Percentiles rank a stretch among this genome's conserved stretches.
Evolutionary conservation across 2,113 vertebrate species (phyloP).

Genomic region (Rhadina sibilatrix): DNA sequence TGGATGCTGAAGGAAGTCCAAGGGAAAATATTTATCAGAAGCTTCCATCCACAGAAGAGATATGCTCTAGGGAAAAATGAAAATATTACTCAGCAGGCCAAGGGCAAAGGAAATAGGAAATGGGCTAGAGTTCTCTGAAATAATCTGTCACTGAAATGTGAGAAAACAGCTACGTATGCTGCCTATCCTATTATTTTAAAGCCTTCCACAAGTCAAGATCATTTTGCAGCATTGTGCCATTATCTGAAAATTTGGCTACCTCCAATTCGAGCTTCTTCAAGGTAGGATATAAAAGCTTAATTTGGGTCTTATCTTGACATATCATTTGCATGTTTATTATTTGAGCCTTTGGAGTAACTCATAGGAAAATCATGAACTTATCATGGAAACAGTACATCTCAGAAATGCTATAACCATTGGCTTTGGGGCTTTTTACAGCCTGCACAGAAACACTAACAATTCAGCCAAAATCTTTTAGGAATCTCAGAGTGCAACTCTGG

Average conservation of each 20-base stretch:
- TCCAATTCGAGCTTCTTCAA: neutral
- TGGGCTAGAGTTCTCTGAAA: slow-evolving; percentile 38
- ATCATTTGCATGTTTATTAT: slow-evolving; percentile 21
- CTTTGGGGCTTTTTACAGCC: neutral
- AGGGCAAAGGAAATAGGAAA: slow-evolving; percentile 65
- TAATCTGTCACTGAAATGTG: slow-evolving; percentile 40
- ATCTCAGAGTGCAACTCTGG: no score
- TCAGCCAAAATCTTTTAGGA: no score
- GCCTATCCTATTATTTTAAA: neutral
- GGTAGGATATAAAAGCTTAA: slow-evolving; percentile 19
- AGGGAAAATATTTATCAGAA: slow-evolving; percentile 60
- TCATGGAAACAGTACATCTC: slow-evolving; percentile 5
- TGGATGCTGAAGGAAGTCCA: slow-evolving; percentile 25
- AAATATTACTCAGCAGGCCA: slow-evolving; percentile 63
- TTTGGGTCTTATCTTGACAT: slow-evolving; percentile 16
- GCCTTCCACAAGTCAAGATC: neutral
- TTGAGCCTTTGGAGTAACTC: slow-evolving; percentile 6
- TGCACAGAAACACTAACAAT: neutral
- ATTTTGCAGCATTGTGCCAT: neutral
- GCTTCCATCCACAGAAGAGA: slow-evolving; percentile 54
- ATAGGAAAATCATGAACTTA: slow-evolving; percentile 15
- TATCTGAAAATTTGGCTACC: neutral
- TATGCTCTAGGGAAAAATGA: slow-evolving; percentile 42
- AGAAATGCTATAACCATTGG: neutral
- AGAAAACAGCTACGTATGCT: slow-evolving; percentile 8